A percentile compares a stretch with the other conserved stretches of the same genome.
phyloP scores from a whole-genome alignment of 2,113 vertebrate species.

The Chaetodon auriga region DNA sequence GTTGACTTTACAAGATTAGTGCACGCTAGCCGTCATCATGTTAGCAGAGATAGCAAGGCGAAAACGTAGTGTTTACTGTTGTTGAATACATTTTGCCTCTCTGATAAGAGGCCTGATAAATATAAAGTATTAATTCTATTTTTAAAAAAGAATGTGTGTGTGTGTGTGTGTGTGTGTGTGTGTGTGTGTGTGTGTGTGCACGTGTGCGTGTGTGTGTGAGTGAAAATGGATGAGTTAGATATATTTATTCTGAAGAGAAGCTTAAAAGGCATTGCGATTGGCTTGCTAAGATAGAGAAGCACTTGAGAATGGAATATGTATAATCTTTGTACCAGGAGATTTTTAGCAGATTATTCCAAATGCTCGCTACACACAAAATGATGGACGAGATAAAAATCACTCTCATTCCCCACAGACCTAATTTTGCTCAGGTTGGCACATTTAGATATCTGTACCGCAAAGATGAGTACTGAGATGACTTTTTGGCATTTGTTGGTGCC shows the following conservation, averaged over 20 bases:
- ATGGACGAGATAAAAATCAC: constrained; percentile 61
- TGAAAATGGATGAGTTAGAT: constrained; percentile 62
- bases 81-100: constrained; percentile 76
- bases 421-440: constrained; percentile 74
- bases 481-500: constrained; percentile 73
- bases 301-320: constrained; percentile 55
- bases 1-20: constrained; percentile 89
- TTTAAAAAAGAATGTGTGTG: constrained; percentile 49
- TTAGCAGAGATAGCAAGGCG: constrained; percentile 80
- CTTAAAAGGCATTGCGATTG: constrained; percentile 54
- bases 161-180: constrained; percentile 24
- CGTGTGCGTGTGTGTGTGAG: constrained; percentile 17
- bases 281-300: constrained; percentile 45
- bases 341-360: constrained; percentile 60
- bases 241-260: constrained; percentile 53
- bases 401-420: constrained; percentile 62
- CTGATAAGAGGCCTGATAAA: constrained; percentile 78
- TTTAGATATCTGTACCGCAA: constrained; percentile 57
- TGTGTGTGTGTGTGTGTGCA: constrained; percentile 33
- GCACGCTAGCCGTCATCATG: constrained; percentile 79
- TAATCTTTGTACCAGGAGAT: constrained; percentile 57
- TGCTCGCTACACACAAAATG: constrained; percentile 41
- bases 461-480: constrained; percentile 71
- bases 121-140: constrained; percentile 75
- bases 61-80: constrained; percentile 79